A percentile compares a stretch with the other conserved stretches of the same genome.
phyloP scores from a whole-genome alignment of 2,888 invertebrate genomes.

The Trypoxylon attenuatum region DNA sequence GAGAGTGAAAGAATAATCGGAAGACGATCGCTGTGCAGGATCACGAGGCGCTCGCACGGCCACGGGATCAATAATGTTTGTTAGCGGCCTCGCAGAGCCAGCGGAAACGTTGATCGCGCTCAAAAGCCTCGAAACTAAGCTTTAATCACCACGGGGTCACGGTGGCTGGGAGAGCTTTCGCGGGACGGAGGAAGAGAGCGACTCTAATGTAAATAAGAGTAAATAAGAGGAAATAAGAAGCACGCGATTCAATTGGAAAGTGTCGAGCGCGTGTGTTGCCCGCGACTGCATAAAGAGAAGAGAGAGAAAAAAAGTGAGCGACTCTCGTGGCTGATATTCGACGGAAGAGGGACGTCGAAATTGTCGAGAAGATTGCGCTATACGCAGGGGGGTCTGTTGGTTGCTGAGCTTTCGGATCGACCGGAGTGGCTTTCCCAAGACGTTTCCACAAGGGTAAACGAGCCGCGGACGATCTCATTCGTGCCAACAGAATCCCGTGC shows the following conservation, averaged over 20 bases:
- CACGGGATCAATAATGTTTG: slow-evolving; percentile 48
- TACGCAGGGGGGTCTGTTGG: not conserved
- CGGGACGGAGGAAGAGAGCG: not conserved
- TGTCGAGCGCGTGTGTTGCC: too few species aligned
- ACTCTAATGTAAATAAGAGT: too few species aligned
- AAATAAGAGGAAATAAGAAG: too few species aligned
- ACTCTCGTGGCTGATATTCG: too few species aligned
- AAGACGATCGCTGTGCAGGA: slow-evolving; percentile 32
- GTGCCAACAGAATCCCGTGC: slow-evolving; percentile 5
- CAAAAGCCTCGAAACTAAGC: slow-evolving; percentile 44
- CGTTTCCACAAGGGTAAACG: not conserved
- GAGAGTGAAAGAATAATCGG: slow-evolving; percentile 27
- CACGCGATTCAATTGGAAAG: too few species aligned
- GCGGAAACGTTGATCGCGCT: slow-evolving; percentile 40
- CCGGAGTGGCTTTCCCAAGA: not conserved
- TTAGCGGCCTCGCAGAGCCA: slow-evolving; percentile 37
- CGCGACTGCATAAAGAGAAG: too few species aligned
- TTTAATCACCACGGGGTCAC: slow-evolving; percentile 18
- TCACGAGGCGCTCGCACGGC: slow-evolving; percentile 26
- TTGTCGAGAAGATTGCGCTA: not conserved
- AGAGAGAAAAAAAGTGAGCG: too few species aligned
- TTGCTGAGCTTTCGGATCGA: not conserved
- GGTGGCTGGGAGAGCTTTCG: slow-evolving; percentile 17
- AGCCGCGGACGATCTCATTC: slow-evolving; percentile 22
- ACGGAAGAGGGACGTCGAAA: too few species aligned